These are phyloP conservation scores for Geopemphigus sp. DNA, from an alignment of 1,140 invertebrate genomes.

Conservation along the genomic window DNA sequence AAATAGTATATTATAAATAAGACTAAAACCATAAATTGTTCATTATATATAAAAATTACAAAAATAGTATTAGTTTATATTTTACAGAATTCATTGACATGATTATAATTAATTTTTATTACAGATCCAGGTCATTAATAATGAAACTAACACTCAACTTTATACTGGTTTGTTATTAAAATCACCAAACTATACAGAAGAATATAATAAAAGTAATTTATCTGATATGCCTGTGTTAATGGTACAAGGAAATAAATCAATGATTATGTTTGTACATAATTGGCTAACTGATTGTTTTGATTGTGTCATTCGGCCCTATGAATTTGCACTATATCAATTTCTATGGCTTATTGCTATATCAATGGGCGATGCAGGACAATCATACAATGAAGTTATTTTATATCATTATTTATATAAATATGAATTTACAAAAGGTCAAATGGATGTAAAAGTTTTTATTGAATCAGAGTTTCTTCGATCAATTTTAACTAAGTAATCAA, in stretches of 20 bases:
- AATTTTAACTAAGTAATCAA: constrained; percentile 5
- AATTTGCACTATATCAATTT: constrained; percentile 29
- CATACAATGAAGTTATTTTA: constrained; percentile 38
- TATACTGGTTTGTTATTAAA: constrained; percentile 38
- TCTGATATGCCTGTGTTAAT: constrained; percentile 33
- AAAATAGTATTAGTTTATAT: no score
- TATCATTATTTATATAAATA: constrained; percentile 32
- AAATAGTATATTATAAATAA: no score
- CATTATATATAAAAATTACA: no score
- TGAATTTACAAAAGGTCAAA: constrained; percentile 29
- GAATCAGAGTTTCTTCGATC: constrained; percentile 38
- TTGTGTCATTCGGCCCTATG: constrained; percentile 28
- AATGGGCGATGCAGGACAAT: constrained; percentile 38
- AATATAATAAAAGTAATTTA: constrained; percentile 18
- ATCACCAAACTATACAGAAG: constrained; percentile 15
- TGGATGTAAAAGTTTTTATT: constrained; percentile 30
- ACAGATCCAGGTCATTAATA: constrained; percentile 12
- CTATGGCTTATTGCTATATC: constrained; percentile 43
- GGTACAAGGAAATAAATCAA: constrained; percentile 41
- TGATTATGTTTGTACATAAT: neutral
- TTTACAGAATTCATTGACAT: no score
- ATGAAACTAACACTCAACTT: neutral
- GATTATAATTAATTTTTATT: no score
- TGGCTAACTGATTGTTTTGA: constrained; percentile 40
- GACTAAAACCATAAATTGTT: no score